Evolutionary conservation across 37 sponge, comb jelly and placozoan genomes (phyloP), one percentile per base, ranked within the genome.

Genomic region (Cliona cf. orientalis): DNA sequence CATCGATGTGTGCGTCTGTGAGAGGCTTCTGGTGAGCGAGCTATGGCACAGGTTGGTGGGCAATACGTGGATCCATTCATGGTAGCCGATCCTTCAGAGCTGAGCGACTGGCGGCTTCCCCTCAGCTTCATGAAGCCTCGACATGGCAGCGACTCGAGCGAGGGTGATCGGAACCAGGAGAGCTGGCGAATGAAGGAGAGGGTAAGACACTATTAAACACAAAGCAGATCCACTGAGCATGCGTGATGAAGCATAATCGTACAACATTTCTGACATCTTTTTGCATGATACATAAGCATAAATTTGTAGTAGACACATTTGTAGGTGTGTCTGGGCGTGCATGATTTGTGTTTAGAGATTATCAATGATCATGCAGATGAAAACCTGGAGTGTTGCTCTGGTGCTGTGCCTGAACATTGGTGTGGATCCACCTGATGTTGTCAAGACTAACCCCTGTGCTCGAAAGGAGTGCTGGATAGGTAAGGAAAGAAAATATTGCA

Each of bases 381-480:
- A 94, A 53, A 97, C 97, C 0, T 87, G 92, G 76, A 88, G 85
- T 76, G 95, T 97, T 5, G 94, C 89, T 9, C 79, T 97, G 22
- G 72, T 84, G 5, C 40, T 94, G 61, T 97, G 97, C 68, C 84
- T 97, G 55, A 97, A 97, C 69, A 81, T 94, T 42, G 97, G 97
- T 5, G 95, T 96, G 23, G 96, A 95, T 62, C 99, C 99, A 35
- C 99, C 99, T 11, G 99, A 99, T 68, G 87, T 89, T 0, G 74
- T 92, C 35, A 96, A 91, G 76, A 85, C 97, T 1, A 69, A 72
- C 17, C 95, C 97, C 23, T 99, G 97, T 84, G 99, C 99, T 70
- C 79, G 91, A 12, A 66, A 69, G 72, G 99, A 99, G 72, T 90
- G 91, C 61, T 99, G 99, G 99, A 90, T 96, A 53, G 92, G 97